A percentile compares a stretch with the other conserved stretches of the same genome.
Conservation (phyloP, 2,113 vertebrate genomes). For the Stictonetta naevosa region DNA sequence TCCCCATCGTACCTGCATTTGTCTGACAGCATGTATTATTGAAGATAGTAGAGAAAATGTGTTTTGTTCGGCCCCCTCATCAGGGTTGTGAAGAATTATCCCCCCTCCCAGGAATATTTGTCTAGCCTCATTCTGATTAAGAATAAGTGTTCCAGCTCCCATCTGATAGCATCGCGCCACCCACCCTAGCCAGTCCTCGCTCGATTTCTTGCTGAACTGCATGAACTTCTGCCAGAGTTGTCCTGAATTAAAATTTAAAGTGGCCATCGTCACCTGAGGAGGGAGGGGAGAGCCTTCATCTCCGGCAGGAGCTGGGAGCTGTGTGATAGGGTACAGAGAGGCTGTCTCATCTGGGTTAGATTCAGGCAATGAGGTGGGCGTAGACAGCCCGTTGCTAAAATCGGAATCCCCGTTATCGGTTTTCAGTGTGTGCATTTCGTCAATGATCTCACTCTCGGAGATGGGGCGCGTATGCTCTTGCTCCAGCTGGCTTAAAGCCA, state of each 20-base stretch:
- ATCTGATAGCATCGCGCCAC: neutral
- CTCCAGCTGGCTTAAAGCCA: neutral
- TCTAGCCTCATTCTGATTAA: neutral
- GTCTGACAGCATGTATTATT: neutral
- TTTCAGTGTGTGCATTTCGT: neutral
- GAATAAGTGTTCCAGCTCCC: neutral
- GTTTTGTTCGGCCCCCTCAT: neutral
- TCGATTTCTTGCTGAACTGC: neutral
- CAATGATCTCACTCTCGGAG: neutral
- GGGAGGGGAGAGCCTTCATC: neutral
- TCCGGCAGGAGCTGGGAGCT: neutral
- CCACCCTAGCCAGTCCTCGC: neutral
- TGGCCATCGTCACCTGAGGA: rapidly evolving
- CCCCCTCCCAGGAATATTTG: neutral
- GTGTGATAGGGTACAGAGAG: rapidly evolving
- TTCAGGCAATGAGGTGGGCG: rapidly evolving
- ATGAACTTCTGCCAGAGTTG: neutral
- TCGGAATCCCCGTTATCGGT: neutral
- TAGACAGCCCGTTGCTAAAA: neutral
- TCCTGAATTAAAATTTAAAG: neutral
- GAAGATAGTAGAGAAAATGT: neutral
- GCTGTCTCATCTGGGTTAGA: neutral
- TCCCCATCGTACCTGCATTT: neutral
- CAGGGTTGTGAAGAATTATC: neutral
- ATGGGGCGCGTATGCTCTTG: rapidly evolving